A percentile compares a stretch with the other conserved stretches of the same genome.
phyloP scores from a whole-genome alignment of 1,140 invertebrate species.

The fruit fly (Drosophila melanogaster) region DNA sequence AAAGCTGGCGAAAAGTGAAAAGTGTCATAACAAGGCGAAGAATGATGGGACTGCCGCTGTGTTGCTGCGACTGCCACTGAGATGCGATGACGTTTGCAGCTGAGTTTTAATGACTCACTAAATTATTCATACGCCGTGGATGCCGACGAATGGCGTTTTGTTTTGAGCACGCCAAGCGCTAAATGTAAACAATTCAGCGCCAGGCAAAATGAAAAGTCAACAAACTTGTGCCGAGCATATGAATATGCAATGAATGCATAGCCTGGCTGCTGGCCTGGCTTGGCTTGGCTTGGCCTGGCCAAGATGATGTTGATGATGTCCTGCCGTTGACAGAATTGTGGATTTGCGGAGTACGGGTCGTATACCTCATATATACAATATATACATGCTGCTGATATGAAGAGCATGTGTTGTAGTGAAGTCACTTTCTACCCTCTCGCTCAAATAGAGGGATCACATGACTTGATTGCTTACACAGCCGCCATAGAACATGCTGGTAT shows the following conservation, averaged over 20 bases:
- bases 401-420: constrained; percentile 60
- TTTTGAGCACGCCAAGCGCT: constrained; percentile 79
- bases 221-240: constrained; percentile 75
- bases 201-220: constrained; percentile 83
- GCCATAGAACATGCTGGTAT: constrained; percentile 59
- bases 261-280: constrained; percentile 36
- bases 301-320: constrained; percentile 66
- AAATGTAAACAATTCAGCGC: constrained; percentile 82
- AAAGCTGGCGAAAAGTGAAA: constrained; percentile 67
- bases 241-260: constrained; percentile 73
- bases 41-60: constrained; percentile 11
- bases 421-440: constrained; percentile 79
- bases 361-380: no score
- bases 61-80: constrained; percentile 21
- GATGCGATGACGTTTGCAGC: constrained; percentile 46
- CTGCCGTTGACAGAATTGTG: constrained; percentile 40
- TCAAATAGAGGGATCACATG: constrained; percentile 81
- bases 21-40: constrained; percentile 73
- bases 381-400: no score
- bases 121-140: constrained; percentile 82
- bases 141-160: constrained; percentile 76
- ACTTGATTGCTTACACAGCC: constrained; percentile 78
- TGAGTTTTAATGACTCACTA: constrained; percentile 79
- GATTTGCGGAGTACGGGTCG: neutral
- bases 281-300: constrained; percentile 33